A percentile compares a stretch with the other conserved stretches of the same genome.
Evolutionary conservation across 2,797 vertebrate species (phyloP).

Genomic region (Rhynchotus rufescens): DNA sequence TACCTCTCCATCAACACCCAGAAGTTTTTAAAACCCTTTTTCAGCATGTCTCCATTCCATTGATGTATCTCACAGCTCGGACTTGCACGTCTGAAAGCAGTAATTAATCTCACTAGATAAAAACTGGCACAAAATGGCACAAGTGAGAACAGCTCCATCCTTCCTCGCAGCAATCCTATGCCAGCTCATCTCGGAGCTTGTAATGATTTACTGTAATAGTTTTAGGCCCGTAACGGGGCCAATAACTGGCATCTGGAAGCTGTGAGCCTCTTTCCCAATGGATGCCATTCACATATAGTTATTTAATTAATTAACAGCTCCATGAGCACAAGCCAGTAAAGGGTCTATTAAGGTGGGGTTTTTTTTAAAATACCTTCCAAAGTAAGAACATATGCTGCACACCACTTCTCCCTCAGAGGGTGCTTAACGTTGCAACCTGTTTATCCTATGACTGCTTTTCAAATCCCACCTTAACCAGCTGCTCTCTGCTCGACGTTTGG

Average conservation of each 20-base stretch:
- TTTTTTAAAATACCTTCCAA: constrained; percentile 43
- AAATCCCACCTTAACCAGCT: constrained; percentile 64
- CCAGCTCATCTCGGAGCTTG: constrained; percentile 70
- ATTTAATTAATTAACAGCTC: constrained; percentile 79
- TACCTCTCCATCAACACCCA: background rate
- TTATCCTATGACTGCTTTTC: constrained; percentile 69
- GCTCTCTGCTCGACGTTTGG: constrained; percentile 13
- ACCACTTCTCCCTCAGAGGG: constrained; percentile 56
- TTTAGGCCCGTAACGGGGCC: constrained; percentile 67
- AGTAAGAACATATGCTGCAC: constrained; percentile 65
- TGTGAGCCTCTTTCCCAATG: constrained; percentile 69
- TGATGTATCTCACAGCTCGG: constrained; percentile 70
- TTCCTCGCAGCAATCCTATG: constrained; percentile 50
- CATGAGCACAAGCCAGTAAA: constrained; percentile 35
- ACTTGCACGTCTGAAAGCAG: constrained; percentile 72
- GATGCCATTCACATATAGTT: constrained; percentile 70
- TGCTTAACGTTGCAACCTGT: constrained; percentile 64
- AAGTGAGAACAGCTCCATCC: constrained; percentile 68
- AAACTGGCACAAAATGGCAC: constrained; percentile 73
- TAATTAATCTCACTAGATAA: constrained; percentile 79
- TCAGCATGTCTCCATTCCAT: constrained; percentile 31
- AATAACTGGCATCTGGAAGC: constrained; percentile 77
- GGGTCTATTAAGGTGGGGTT: constrained; percentile 38
- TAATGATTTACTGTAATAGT: constrained; percentile 69
- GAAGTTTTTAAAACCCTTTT: constrained; percentile 45